Percentiles rank a stretch among this genome's conserved stretches.
phyloP scores from a whole-genome alignment of 1,140 invertebrate species.

The Philopotamus ludificatus region DNA sequence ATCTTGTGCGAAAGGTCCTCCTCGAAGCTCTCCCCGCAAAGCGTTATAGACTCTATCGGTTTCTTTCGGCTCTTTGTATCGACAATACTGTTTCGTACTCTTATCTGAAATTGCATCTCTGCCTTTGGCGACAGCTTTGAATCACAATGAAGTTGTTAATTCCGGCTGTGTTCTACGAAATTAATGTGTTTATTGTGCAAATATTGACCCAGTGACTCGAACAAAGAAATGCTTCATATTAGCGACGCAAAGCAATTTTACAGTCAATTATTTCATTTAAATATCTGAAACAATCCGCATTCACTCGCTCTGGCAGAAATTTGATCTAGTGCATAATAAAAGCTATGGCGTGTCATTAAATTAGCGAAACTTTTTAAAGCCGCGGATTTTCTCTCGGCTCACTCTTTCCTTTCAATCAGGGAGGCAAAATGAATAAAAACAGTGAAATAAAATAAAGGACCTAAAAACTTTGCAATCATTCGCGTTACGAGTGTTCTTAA shows the following conservation, averaged over 20 bases:
- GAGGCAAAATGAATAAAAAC: background rate
- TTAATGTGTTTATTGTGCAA: slow-evolving; percentile 10
- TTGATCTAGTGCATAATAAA: too few relatives aligned
- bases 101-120: slow-evolving; percentile 31
- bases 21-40: background rate
- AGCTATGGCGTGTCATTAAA: background rate
- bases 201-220: slow-evolving; percentile 9
- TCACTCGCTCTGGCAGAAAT: too few relatives aligned
- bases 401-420: background rate
- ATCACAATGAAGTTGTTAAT: slow-evolving; percentile 29
- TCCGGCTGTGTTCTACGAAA: slow-evolving; percentile 8
- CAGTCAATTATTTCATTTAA: too few relatives aligned
- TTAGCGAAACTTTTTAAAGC: background rate
- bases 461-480: background rate
- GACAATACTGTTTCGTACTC: slow-evolving; percentile 31
- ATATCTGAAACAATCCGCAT: too few relatives aligned
- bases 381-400: background rate
- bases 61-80: slow-evolving; percentile 23
- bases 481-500: background rate
- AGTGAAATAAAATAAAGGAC: background rate
- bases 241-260: background rate
- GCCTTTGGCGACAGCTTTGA: slow-evolving; percentile 16
- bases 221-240: background rate
- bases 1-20: slow-evolving; percentile 12
- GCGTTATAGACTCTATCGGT: background rate